Evolutionary conservation across 1,140 invertebrate genomes (phyloP), one percentile per base, ranked within the genome.

Genomic region (Penaeus japonicus): DNA sequence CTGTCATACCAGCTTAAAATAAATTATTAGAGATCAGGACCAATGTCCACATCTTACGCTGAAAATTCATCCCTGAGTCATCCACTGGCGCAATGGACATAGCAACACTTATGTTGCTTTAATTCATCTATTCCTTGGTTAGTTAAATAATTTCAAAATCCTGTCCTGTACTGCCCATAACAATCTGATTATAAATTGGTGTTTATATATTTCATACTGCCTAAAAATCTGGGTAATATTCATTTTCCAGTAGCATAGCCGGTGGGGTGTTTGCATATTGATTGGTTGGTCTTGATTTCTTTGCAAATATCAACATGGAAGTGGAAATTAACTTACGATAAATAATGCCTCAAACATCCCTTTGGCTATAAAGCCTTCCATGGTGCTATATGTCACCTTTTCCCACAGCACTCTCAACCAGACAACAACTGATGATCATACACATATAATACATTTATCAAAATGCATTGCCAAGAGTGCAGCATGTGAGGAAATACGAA

Each of bases 351-450:
- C 65, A 24, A 32, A 73, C 65, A 73, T 73, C 65, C 65, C 65
- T 24, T 17, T 30, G 65, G 65, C 47, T 47, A 47, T 47, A 32
- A 10, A 73, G 65, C 24, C 65, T 17, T 32, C 7, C n/a, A 2
- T 17, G 24, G 65, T 24, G 65, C 4, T 32, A 24, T 30, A 24
- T 4, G 10, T 32, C 24, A 20, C 24, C 24, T 30, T 12, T 30
- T 30, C 39, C 73, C 47, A 57, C 53, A 85, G 78, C 84, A 77
- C 77, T 87, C 75, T 65, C 39, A 87, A 80, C 77, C 57, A 47
- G 35, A 70, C 85, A 87, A 79, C 78, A 79, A 87, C 75, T 57
- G 80, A 80, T 80, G 53, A 32, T 87, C 57, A n/a, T 62, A 57
- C 57, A 78, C 17, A 77, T 77, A 47, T 65, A 47, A 83, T 47